Evolutionary conservation across 1,140 invertebrate species (phyloP).

Genomic region (Neelides sp.): DNA sequence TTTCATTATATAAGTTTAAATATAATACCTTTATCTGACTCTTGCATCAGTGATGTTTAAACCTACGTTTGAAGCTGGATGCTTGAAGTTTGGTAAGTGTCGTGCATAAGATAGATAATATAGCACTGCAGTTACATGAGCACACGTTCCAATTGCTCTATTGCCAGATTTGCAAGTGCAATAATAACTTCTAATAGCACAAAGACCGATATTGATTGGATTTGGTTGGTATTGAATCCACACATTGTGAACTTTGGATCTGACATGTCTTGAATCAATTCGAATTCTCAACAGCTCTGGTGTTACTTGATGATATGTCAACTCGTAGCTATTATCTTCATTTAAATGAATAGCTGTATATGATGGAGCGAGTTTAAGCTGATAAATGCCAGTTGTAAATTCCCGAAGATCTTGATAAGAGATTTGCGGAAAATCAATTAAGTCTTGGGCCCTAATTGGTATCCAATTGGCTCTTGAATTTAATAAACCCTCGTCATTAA

Average conservation of each 20-base stretch:
- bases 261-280: not conserved
- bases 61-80: not conserved
- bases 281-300: not conserved
- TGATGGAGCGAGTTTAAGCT: not conserved
- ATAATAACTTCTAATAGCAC: slow-evolving; percentile 1
- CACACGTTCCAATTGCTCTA: not conserved
- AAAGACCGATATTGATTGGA: not conserved
- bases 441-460: not conserved
- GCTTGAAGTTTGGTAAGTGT: not conserved
- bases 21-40: no score
- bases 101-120: slow-evolving; percentile 2
- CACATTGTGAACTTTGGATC: not conserved
- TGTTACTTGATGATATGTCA: not conserved
- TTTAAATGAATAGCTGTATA: slow-evolving; percentile 2
- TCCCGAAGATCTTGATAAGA: not conserved
- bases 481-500: not conserved
- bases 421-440: slow-evolving; percentile 4
- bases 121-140: slow-evolving; percentile 1
- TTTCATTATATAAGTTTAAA: no score
- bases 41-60: not conserved
- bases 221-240: slow-evolving; percentile 2
- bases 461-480: not conserved
- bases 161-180: slow-evolving; percentile 5
- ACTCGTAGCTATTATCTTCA: not conserved
- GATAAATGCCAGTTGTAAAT: slow-evolving; percentile 9